Percentiles rank a stretch among this genome's conserved stretches.
Conservation (phyloP, 2,888 invertebrate genomes). For the Coleophora flavipennella region DNA sequence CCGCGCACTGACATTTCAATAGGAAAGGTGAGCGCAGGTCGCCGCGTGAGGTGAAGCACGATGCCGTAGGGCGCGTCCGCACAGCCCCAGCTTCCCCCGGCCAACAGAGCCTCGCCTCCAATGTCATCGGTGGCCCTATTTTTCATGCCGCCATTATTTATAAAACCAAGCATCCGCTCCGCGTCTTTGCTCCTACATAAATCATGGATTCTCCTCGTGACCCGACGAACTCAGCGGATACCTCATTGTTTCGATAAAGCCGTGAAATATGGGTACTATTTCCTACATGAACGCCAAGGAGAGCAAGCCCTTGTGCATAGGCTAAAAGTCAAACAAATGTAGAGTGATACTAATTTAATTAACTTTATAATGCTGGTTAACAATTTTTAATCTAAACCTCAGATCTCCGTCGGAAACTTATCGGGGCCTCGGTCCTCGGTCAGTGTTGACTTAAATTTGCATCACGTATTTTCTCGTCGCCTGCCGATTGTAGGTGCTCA, state of each 20-base stretch:
- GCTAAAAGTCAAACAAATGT: too few relatives aligned
- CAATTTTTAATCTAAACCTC: conserved; percentile 9
- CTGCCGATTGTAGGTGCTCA: conserved; percentile 62
- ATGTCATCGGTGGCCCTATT: conserved; percentile 25
- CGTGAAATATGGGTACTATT: conserved; percentile 33
- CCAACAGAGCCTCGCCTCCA: conserved; percentile 9
- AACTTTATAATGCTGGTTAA: too few relatives aligned
- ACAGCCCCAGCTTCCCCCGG: conserved; percentile 17
- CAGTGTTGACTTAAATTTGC: conserved; percentile 61
- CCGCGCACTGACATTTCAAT: conserved; percentile 69
- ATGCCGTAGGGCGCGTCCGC: conserved; percentile 37
- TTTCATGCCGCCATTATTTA: conserved; percentile 33
- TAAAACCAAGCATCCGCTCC: conserved; percentile 22
- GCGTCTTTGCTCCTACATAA: conserved; percentile 24
- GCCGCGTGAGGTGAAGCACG: conserved; percentile 60
- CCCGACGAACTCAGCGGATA: conserved; percentile 26
- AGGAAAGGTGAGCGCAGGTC: conserved; percentile 65
- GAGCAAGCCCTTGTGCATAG: too few relatives aligned
- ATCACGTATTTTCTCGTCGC: conserved; percentile 62
- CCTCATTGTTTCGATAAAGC: conserved; percentile 34
- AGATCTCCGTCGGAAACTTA: conserved; percentile 53
- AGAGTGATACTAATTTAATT: too few relatives aligned
- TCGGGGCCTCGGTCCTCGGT: conserved; percentile 41
- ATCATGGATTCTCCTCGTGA: conserved; percentile 29
- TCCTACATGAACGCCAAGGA: conserved; percentile 27